These are phyloP conservation scores for Orthonychiurus folsomi DNA, from an alignment of 2,888 invertebrate genomes.

Conservation along the genomic window DNA sequence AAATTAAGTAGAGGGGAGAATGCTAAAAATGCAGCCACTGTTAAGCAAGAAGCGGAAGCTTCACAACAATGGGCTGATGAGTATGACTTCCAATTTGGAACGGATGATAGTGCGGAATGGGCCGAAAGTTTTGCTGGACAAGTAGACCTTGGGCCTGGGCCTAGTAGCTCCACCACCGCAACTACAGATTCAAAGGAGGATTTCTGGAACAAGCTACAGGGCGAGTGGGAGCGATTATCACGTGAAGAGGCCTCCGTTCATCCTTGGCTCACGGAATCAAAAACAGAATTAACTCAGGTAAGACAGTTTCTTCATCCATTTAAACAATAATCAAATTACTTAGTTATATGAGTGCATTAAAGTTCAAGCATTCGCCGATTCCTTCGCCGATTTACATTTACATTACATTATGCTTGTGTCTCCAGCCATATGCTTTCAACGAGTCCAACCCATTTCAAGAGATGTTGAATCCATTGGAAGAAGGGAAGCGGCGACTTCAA, in stretches of 20 bases:
- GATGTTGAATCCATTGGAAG: slow-evolving; percentile 66
- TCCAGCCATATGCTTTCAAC: slow-evolving; percentile 49
- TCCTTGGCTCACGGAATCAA: slow-evolving; percentile 66
- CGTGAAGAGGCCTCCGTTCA: slow-evolving; percentile 49
- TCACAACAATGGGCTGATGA: slow-evolving; percentile 21
- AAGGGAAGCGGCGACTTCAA: slow-evolving; percentile 71
- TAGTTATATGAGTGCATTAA: too few relatives aligned
- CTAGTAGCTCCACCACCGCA: background rate
- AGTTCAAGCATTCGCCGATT: too few relatives aligned
- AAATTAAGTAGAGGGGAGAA: slow-evolving; percentile 18
- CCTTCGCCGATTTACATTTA: too few relatives aligned
- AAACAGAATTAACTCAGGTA: slow-evolving; percentile 42
- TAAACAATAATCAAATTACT: background rate
- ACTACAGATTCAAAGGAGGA: slow-evolving; percentile 36
- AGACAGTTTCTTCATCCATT: background rate
- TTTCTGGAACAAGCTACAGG: slow-evolving; percentile 58
- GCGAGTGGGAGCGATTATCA: slow-evolving; percentile 70
- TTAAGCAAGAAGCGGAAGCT: background rate
- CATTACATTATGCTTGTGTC: slow-evolving; percentile 12
- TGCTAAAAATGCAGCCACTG: background rate
- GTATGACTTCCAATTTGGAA: slow-evolving; percentile 18
- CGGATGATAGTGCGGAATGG: slow-evolving; percentile 17
- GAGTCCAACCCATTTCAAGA: slow-evolving; percentile 79
- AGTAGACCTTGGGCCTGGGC: background rate
- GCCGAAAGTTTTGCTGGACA: slow-evolving; percentile 9